Evolutionary conservation across 23 tunicate genomes (phyloP).

Genomic region (Pegea sp.): DNA sequence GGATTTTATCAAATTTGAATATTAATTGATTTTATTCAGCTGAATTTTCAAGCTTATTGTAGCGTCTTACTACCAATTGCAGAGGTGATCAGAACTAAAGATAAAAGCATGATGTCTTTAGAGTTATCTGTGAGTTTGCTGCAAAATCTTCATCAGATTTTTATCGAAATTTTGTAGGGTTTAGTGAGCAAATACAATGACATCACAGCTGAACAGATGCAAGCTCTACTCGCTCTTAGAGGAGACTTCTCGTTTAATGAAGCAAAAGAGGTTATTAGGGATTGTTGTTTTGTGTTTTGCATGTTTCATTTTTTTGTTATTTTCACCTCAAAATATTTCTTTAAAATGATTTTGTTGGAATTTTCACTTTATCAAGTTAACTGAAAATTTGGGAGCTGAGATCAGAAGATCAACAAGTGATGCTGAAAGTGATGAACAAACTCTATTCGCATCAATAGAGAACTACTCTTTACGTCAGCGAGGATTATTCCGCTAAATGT

Average conservation of each 20-base stretch:
- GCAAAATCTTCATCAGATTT: background rate
- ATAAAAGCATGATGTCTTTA: conserved; percentile 88
- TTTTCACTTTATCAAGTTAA: background rate
- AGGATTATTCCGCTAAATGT: too few species aligned
- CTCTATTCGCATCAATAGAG: too few species aligned
- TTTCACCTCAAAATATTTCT: background rate
- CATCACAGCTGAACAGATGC: conserved; percentile 48
- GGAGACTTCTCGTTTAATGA: conserved; percentile 64
- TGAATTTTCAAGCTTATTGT: background rate
- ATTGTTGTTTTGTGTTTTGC: background rate
- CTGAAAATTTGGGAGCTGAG: background rate
- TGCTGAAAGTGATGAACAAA: too few species aligned
- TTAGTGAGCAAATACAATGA: conserved; percentile 65
- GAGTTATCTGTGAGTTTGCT: conserved; percentile 61
- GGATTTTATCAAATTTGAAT: background rate
- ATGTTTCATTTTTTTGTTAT: background rate
- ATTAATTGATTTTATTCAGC: background rate
- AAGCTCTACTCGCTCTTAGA: conserved; percentile 56
- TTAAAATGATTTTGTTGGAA: background rate
- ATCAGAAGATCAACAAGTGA: too few species aligned
- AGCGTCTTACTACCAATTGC: too few species aligned
- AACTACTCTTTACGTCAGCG: too few species aligned
- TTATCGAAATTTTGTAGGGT: conserved; percentile 14
- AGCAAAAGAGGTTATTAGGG: conserved; percentile 64
- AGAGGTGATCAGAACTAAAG: conserved; percentile 73